Conservation (phyloP, 2,888 invertebrate genomes). For the Dicyrtomina minuta region DNA sequence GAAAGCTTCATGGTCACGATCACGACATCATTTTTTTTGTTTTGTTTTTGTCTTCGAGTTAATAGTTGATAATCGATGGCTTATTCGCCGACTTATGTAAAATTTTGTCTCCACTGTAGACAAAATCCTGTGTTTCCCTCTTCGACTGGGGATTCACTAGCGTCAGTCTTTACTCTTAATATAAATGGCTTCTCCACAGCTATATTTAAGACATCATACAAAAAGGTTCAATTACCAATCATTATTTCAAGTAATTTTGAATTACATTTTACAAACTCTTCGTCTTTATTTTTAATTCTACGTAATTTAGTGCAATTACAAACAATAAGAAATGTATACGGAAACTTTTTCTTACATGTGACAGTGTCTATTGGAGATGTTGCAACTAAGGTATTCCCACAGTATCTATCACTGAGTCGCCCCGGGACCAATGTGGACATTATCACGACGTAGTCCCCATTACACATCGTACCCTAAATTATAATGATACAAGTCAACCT, state of each 20-base stretch:
- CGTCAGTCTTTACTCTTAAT: conserved; percentile 44
- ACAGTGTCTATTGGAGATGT: conserved; percentile 28
- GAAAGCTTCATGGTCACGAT: too few relatives aligned
- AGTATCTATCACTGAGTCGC: conserved; percentile 40
- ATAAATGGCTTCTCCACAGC: conserved; percentile 47
- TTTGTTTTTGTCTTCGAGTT: too few relatives aligned
- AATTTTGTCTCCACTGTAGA: conserved; percentile 44
- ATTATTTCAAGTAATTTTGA: too few relatives aligned
- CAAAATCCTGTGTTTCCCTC: conserved; percentile 45
- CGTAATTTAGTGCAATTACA: too few relatives aligned
- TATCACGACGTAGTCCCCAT: conserved; percentile 42
- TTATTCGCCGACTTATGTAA: too few relatives aligned
- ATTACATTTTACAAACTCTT: too few relatives aligned
- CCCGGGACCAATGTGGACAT: conserved; percentile 34
- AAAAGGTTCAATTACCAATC: too few relatives aligned
- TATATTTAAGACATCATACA: conserved; percentile 12
- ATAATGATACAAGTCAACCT: too few relatives aligned
- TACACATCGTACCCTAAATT: too few relatives aligned
- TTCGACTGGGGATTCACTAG: conserved; percentile 31
- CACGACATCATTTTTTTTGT: too few relatives aligned
- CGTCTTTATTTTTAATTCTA: neutral
- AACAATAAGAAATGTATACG: neutral
- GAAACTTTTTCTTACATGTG: conserved; percentile 30
- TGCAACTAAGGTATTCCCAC: conserved; percentile 36
- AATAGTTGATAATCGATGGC: too few relatives aligned